Percentiles rank a stretch among this genome's conserved stretches.
These are phyloP conservation scores for Hesperia comma DNA, from an alignment of 2,888 invertebrate genomes.

Conservation along the genomic window DNA sequence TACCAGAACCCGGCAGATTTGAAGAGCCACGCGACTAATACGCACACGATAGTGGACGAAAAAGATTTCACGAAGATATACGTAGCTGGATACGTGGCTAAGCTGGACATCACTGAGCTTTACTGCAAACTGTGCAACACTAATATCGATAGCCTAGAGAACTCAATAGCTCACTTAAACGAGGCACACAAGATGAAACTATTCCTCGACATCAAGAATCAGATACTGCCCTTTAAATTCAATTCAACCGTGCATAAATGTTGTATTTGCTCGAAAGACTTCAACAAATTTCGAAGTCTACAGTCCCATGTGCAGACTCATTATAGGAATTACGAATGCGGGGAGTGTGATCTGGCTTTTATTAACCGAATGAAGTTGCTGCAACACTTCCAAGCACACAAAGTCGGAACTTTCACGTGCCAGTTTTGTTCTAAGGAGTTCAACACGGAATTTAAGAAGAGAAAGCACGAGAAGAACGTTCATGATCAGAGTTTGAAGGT, in stretches of 20 bases:
- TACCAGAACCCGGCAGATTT: conserved; percentile 49
- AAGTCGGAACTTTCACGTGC: conserved; percentile 50
- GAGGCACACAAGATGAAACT: conserved; percentile 43
- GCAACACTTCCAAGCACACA: conserved; percentile 46
- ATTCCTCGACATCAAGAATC: conserved; percentile 44
- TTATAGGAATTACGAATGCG: conserved; percentile 52
- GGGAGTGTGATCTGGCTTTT: conserved; percentile 49
- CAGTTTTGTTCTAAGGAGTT: conserved; percentile 63
- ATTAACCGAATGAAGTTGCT: conserved; percentile 44
- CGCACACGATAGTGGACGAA: conserved; percentile 43
- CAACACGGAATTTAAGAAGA: conserved; percentile 57
- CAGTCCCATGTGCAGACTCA: conserved; percentile 54
- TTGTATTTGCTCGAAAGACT: conserved; percentile 40
- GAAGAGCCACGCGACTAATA: conserved; percentile 51
- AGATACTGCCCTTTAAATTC: conserved; percentile 56
- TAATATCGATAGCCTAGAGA: conserved; percentile 31
- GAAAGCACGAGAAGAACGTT: conserved; percentile 59
- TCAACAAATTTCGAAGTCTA: conserved; percentile 41
- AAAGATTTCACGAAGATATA: conserved; percentile 52
- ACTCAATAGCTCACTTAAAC: conserved; percentile 38
- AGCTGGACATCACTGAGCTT: conserved; percentile 54
- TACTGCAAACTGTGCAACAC: conserved; percentile 37
- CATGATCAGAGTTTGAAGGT: conserved; percentile 64
- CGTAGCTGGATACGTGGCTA: conserved; percentile 49
- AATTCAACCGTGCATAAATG: conserved; percentile 42